Base-by-base conservation (phyloP, 2,888 invertebrate genomes). In the Colletes collaris region DNA sequence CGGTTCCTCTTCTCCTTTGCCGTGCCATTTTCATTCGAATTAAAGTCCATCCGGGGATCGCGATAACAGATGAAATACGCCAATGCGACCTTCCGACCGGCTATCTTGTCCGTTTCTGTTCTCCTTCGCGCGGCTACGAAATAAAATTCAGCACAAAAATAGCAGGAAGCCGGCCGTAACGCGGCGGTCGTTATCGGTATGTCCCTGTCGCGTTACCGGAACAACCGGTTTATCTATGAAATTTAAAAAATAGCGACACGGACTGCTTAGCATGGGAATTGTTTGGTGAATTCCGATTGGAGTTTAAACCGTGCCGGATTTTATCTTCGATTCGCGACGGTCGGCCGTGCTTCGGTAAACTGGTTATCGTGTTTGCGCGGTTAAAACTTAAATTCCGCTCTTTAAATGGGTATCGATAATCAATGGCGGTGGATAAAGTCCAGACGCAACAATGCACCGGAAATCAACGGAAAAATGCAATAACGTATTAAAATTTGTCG, bases 11-110 rank as follows among this genome's bases (percentile, higher is more conserved):
- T 2, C 50, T 69, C 44, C 55, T 69, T 64, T 50, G 64, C 58
- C 70, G 77, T 84, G 64, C 58, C 70, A 79, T 84, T 83, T 84
- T 81, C 84, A 82, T 79, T 83, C 67, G 84, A 86, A 87, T 87
- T 86, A 84, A 76, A 84, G 67, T 73, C 13, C 60, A 70, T 60
- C 74, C 59, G 72, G 60, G 40, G 56, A 56, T 56, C 56, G 35
- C 8, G 56, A 56, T 56, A 56, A 11, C 35, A 7, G 5, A 35
- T 35, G 35, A 56, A 56, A 35, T 56, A 35, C 35, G 35, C 56
- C 56, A 56, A 56, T 56, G 56, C 13, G 35, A 13, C 13, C 70
- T 49, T 16, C 46, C 46, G 16, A n/a, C 53, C 53, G 13, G 49
- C 55, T 74, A 74, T 69, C 77, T 69, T 13, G 52, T 50, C 37